Evolutionary conservation across 2,888 invertebrate genomes (phyloP), one percentile per base, ranked within the genome.

Genomic region (Catocala sponsa): DNA sequence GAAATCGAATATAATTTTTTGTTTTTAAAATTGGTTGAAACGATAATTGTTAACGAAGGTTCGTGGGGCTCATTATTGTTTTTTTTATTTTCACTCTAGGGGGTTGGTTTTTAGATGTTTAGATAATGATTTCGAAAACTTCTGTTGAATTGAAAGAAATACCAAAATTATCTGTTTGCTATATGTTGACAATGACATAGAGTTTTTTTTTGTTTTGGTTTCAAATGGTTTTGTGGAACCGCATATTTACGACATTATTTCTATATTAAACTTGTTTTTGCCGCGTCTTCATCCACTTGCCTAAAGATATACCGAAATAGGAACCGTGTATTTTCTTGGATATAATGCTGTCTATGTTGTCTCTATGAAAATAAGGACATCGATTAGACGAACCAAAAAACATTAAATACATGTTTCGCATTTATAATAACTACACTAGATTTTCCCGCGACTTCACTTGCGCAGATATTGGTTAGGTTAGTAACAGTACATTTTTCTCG

Each of bases 41-140:
- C 64, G 71, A 72, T 78, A 76, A 80, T 79, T 57, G 65, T 72
- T 68, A 72, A 67, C 62, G 78, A 76, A 66, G 65, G 66, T 59
- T 65, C 63, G 55, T 60, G 62, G 66, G 70, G 68, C 55, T 50
- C 69, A 64, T 77, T 74, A 66, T 68, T 74, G 68, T 74, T 38
- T 53, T 78, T 78, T 78, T 73, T 25, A 25, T 25, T 25, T 76
- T 76, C 68, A 52, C 69, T 56, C 44, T 68, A 43, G 72, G 75
- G 78, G 81, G 76, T 70, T 56, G 57, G 68, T 74, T 79, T 76
- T 78, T 67, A 61, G 69, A 81, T 80, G 65, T 63, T 64, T 62
- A 68, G 76, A 73, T 80, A 75, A 76, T 72, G 59, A 68, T 64
- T 65, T 78, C 65, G 35, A 53, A 68, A 70, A 72, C 78, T 77